phyloP scores from a whole-genome alignment of 2,888 invertebrate species.

The Agriopis marginaria region DNA sequence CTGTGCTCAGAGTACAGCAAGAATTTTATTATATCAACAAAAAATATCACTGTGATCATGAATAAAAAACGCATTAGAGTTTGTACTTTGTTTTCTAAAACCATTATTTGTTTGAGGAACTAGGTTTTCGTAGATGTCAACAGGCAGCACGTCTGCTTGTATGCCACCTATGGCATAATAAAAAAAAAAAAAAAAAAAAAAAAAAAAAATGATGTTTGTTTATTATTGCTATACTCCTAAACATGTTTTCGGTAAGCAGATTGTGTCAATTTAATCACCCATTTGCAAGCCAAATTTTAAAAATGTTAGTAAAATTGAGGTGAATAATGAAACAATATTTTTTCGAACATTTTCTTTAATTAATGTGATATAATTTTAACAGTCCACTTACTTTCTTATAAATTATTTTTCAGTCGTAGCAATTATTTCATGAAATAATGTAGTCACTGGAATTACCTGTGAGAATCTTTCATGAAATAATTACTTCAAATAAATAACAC shows the following conservation, averaged over 20 bases:
- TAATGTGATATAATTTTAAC: slow-evolving; percentile 83
- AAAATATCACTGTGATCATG: background rate
- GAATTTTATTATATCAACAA: background rate
- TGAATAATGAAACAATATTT: slow-evolving; percentile 68
- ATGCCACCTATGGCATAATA: no score
- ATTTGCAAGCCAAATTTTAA: slow-evolving; percentile 46
- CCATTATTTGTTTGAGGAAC: background rate
- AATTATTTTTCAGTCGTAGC: slow-evolving; percentile 41
- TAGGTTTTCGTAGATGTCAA: background rate
- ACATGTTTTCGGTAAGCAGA: slow-evolving; percentile 72
- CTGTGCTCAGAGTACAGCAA: slow-evolving; percentile 13
- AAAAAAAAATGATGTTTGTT: no score
- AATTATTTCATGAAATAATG: slow-evolving; percentile 47
- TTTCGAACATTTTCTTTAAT: slow-evolving; percentile 72
- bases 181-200: no score
- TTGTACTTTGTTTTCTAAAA: no score
- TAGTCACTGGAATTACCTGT: slow-evolving; percentile 48
- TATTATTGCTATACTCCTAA: slow-evolving; percentile 20
- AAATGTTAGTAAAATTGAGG: slow-evolving; percentile 49
- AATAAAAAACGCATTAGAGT: background rate
- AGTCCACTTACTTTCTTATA: slow-evolving; percentile 78
- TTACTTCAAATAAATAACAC: slow-evolving; percentile 34
- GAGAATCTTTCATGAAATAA: slow-evolving; percentile 20
- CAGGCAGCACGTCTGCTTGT: no score
- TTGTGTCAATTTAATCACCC: slow-evolving; percentile 79